Base-by-base conservation (phyloP, 2,888 invertebrate genomes). In the Drosophila birchii region DNA sequence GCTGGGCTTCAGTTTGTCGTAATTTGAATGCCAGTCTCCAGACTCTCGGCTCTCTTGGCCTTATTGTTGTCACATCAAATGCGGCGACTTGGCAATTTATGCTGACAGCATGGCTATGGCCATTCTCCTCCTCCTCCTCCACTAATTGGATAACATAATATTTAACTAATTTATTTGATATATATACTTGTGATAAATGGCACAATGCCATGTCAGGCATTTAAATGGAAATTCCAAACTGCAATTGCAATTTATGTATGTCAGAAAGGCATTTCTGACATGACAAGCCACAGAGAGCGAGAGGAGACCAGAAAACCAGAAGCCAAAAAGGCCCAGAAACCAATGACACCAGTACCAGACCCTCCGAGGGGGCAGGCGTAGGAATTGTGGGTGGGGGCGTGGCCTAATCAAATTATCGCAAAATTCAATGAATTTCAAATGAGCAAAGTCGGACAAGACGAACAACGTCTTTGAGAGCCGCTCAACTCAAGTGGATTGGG, bases 91-190 rank as follows among this genome's bases (percentile, higher is more conserved):
- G 71, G 71, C 59, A 79, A 79, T 87, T 76, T 85, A 81, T 87
- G 86, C 82, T 68, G 78, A 81, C 79, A 79, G 60, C 58, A 61
- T 57, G 12, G 60, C 23, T 44, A 16, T 56, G 11, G 36, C 1
- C 8, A 29, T 29, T 0, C 20, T 5, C 16, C 12, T 4, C 4
- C n/a, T 12, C 23, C 16, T 18, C 8, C 36, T 2, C 2, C 34
- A 7, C 62, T 26, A 79, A 86, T 88, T 78, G 80, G 81, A 78
- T 83, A 83, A 85, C 78, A 88, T 79, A 79, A 80, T 86, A 78
- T 80, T 86, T 83, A 83, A 81, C 79, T 86, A 80, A 83, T 80
- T 88, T 82, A 88, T 88, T 82, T 76, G 80, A 83, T 74, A 74
- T 72, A 75, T 72, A 66, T 63, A 68, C 75, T 67, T 66, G 63